Evolutionary conservation across 1,140 invertebrate genomes (phyloP).

Genomic region (Harpegnathos saltator): DNA sequence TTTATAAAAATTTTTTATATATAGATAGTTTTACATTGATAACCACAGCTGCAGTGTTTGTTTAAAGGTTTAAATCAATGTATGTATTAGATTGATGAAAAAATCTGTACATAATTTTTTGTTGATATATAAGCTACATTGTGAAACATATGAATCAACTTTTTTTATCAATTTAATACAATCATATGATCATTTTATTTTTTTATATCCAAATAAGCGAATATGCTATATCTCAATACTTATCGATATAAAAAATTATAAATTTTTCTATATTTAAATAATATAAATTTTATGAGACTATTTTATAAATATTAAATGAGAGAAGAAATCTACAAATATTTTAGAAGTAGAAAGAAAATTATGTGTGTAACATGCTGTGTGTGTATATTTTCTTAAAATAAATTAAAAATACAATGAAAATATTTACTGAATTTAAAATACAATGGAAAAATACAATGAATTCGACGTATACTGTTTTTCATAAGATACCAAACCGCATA

Average conservation of each 20-base stretch:
- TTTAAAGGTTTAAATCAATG: too few relatives aligned
- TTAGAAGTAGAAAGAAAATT: not conserved
- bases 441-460: slow-evolving; percentile 45
- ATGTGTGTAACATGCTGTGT: slow-evolving; percentile 22
- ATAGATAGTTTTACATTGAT: not conserved
- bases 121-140: too few relatives aligned
- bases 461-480: slow-evolving; percentile 5
- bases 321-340: slow-evolving; percentile 5
- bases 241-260: not conserved
- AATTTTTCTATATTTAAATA: slow-evolving; percentile 6
- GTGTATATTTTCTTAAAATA: slow-evolving; percentile 46
- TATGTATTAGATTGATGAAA: too few relatives aligned
- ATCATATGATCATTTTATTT: too few relatives aligned
- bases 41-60: too few relatives aligned
- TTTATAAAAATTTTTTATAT: slow-evolving; percentile 40
- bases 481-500: not conserved
- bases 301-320: slow-evolving; percentile 1
- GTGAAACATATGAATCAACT: too few relatives aligned
- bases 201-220: too few relatives aligned
- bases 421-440: slow-evolving; percentile 46
- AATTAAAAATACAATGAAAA: slow-evolving; percentile 46
- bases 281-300: slow-evolving; percentile 11
- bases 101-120: too few relatives aligned
- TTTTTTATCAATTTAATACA: too few relatives aligned
- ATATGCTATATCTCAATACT: not conserved